Evolutionary conservation across 2,888 invertebrate genomes (phyloP).

Genomic region (Hecatera dysodea): DNA sequence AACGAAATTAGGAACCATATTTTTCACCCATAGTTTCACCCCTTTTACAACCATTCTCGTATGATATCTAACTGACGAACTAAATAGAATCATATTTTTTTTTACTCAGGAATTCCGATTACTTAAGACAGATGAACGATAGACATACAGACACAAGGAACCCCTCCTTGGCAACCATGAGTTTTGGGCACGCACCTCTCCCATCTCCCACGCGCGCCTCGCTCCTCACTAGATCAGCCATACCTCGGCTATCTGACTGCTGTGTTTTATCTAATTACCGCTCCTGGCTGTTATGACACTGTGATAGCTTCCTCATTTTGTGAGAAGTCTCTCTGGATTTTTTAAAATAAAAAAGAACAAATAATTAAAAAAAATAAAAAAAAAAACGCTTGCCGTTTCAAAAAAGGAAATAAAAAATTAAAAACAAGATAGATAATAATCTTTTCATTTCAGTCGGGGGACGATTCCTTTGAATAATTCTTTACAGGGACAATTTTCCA

Average conservation of each 20-base stretch:
- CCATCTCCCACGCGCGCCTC: constrained; percentile 33
- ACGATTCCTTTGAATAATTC: no score
- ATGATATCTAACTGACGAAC: no score
- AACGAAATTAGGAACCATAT: no score
- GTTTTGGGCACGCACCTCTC: constrained; percentile 55
- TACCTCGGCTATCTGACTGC: constrained; percentile 52
- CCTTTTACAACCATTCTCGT: no score
- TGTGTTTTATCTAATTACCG: constrained; percentile 54
- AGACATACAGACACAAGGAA: neutral
- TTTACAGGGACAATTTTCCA: no score
- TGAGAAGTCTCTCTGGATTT: neutral
- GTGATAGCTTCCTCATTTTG: constrained; percentile 25
- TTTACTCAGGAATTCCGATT: neutral
- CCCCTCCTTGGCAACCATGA: constrained; percentile 51
- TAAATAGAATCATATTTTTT: neutral
- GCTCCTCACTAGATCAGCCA: constrained; percentile 47
- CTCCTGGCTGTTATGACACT: constrained; percentile 39
- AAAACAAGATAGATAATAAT: no score
- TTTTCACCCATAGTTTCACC: no score
- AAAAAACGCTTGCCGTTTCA: no score
- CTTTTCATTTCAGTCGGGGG: no score
- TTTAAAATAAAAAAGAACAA: no score
- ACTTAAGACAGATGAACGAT: neutral
- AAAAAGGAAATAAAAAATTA: no score
- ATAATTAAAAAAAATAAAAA: no score